Base-by-base conservation (phyloP, 2,888 invertebrate species). In the Helicoverpa assulta region DNA sequence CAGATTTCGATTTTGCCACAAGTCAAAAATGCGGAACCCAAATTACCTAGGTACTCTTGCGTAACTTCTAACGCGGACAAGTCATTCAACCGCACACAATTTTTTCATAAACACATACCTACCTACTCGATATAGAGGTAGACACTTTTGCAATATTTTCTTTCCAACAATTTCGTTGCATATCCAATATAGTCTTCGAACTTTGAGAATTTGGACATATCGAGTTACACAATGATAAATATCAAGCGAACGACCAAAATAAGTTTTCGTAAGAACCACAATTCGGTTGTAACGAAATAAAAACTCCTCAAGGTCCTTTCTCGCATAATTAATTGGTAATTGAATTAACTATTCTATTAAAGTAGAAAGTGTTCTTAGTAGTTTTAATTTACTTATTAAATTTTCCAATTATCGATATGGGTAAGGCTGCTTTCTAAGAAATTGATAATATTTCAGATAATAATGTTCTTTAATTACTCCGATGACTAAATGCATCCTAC, bases 271-370 rank as follows among this genome's bases (percentile, higher is more conserved):
- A 81, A 82, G 43, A 26, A 26, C 53, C 8, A 40, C 10, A 26
- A 53, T 3, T 8, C 43, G 6, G 26, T 19, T 63, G 58, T 68
- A 73, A 65, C 68, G 60, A 75, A 75, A 72, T 72, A 37, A 56
- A 16, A 19, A 61, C 60, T 51, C n/a, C 47, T 58, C 82, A 82
- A 80, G 79, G 80, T 63, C 43, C 26, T 57, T 5, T 54, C 29
- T 56, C 52, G 50, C 66, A 53, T 67, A 63, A 18, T 43, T 16
- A 43, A 43, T 47, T 47, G 7, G 47, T 47, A 6, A 47, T 12
- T 50, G n/a, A 50, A 7, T 18, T 18, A 50, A 50, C 6, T 50
- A 18, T 50, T 50, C 50, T 50, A 50, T 50, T 50, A 50, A 16
- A 0, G 5, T 43, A 16, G 50, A 18, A 50, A 18, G n/a, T 50